Percentiles rank a stretch among this genome's conserved stretches.
Evolutionary conservation across 2,797 vertebrate genomes (phyloP).

Genomic region (Allobates femoralis): DNA sequence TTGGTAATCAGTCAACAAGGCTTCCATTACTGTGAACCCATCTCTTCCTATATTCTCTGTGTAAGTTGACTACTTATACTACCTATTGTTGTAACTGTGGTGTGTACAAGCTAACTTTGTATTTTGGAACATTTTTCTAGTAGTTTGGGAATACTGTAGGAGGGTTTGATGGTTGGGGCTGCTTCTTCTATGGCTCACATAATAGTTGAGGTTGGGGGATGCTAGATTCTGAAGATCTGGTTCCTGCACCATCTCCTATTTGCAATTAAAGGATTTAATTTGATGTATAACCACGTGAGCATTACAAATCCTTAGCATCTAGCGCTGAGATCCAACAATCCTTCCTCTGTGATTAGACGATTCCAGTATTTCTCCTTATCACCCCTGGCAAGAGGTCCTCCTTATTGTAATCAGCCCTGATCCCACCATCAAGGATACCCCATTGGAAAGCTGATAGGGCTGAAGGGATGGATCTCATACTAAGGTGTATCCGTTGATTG

Average conservation of each 20-base stretch:
- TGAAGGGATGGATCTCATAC: constrained; percentile 98
- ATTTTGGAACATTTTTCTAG: not conserved
- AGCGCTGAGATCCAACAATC: constrained; percentile 87
- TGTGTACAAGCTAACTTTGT: not conserved
- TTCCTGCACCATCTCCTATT: constrained; percentile 93
- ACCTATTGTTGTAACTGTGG: constrained; percentile 19
- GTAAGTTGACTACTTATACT: constrained; percentile 35
- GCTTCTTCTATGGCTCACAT: not conserved
- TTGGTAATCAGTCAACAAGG: constrained; percentile 71
- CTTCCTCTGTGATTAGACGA: constrained; percentile 89
- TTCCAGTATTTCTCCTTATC: constrained; percentile 83
- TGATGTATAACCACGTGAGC: constrained; percentile 98
- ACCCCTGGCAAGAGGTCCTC: constrained; percentile 72
- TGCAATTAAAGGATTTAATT: constrained; percentile 98
- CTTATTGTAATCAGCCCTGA: constrained; percentile 73
- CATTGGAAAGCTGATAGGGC: constrained; percentile 77
- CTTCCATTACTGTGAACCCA: constrained; percentile 63
- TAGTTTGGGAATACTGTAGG: not conserved
- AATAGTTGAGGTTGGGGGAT: constrained; percentile 66
- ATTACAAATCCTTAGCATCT: constrained; percentile 88
- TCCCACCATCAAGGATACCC: constrained; percentile 75
- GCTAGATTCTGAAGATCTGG: constrained; percentile 79
- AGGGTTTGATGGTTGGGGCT: not conserved
- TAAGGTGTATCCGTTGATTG: constrained; percentile 99
- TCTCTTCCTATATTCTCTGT: constrained; percentile 62